phyloP scores from a whole-genome alignment of 2,888 invertebrate species.

The Aromia moschata region DNA sequence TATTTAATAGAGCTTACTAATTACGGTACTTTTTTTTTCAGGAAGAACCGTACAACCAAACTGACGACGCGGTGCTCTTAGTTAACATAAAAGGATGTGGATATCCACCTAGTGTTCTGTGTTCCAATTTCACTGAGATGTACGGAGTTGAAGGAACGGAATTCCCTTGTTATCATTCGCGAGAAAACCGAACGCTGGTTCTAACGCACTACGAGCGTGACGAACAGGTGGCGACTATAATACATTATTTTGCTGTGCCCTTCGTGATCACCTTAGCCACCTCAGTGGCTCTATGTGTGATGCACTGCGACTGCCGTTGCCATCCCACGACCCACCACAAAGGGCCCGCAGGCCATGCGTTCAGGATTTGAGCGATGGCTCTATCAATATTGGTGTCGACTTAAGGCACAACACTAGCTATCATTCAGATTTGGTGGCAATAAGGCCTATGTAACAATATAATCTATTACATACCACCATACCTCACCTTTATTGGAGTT shows the following conservation, averaged over 20 bases:
- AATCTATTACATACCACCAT: slow-evolving; percentile 4
- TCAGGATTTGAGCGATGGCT: slow-evolving; percentile 74
- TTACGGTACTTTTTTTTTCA: slow-evolving; percentile 34
- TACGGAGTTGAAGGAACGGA: slow-evolving; percentile 75
- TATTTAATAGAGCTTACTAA: too few species aligned
- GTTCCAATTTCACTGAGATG: slow-evolving; percentile 77
- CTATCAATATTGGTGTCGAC: slow-evolving; percentile 77
- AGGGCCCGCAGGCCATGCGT: slow-evolving; percentile 72
- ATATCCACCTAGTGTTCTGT: slow-evolving; percentile 80
- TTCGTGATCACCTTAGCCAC: slow-evolving; percentile 86
- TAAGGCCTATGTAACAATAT: slow-evolving; percentile 56
- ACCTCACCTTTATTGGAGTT: slow-evolving; percentile 20
- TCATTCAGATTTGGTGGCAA: slow-evolving; percentile 60
- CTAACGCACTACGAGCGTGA: slow-evolving; percentile 85
- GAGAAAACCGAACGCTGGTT: slow-evolving; percentile 83
- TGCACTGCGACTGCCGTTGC: slow-evolving; percentile 87
- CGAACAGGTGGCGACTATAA: slow-evolving; percentile 83
- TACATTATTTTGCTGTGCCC: slow-evolving; percentile 85
- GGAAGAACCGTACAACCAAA: slow-evolving; percentile 55
- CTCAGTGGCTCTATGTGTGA: slow-evolving; percentile 83
- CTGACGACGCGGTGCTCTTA: slow-evolving; percentile 69
- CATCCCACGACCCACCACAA: slow-evolving; percentile 73
- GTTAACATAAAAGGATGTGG: slow-evolving; percentile 88
- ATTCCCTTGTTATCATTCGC: slow-evolving; percentile 76
- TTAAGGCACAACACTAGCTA: slow-evolving; percentile 66